These are phyloP conservation scores for Mesorhabditis spiculigera DNA, from an alignment of 2,888 invertebrate genomes.

Conservation along the genomic window DNA sequence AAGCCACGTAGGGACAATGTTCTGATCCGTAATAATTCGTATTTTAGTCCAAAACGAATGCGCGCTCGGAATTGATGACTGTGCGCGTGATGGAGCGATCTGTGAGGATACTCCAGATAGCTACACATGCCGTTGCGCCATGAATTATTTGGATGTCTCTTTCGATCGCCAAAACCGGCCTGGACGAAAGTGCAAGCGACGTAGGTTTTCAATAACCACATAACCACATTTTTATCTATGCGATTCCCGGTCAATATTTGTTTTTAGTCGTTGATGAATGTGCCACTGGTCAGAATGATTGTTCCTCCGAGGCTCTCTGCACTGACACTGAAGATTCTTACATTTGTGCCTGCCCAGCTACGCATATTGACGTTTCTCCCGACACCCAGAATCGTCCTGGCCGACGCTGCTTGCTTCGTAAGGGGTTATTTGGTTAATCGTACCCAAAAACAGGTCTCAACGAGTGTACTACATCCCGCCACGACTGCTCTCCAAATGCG, in stretches of 20 bases:
- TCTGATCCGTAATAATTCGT: not conserved
- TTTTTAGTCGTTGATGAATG: slow-evolving; percentile 83
- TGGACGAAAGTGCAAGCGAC: slow-evolving; percentile 55
- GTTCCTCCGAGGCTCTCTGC: slow-evolving; percentile 52
- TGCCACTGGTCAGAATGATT: slow-evolving; percentile 58
- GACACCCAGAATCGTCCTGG: slow-evolving; percentile 52
- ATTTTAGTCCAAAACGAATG: slow-evolving; percentile 54
- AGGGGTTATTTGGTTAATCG: slow-evolving; percentile 12
- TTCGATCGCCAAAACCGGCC: slow-evolving; percentile 51
- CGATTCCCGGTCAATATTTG: not conserved
- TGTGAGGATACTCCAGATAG: slow-evolving; percentile 58
- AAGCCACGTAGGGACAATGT: slow-evolving; percentile 39
- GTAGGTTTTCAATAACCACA: slow-evolving; percentile 18
- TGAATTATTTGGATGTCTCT: slow-evolving; percentile 56
- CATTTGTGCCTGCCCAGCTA: slow-evolving; percentile 52
- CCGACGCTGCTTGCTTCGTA: slow-evolving; percentile 48
- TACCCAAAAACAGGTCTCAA: slow-evolving; percentile 41
- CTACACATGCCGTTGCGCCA: slow-evolving; percentile 53
- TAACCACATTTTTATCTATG: not conserved
- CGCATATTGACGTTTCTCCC: slow-evolving; percentile 51
- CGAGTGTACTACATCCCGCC: slow-evolving; percentile 49
- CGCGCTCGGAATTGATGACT: slow-evolving; percentile 38
- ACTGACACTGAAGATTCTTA: slow-evolving; percentile 55
- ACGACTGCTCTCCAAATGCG: slow-evolving; percentile 58
- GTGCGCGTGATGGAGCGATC: slow-evolving; percentile 51